Percentiles rank a stretch among this genome's conserved stretches.
Evolutionary conservation across 2,113 vertebrate species (phyloP).

Genomic region (Drymodes brunneopygia): DNA sequence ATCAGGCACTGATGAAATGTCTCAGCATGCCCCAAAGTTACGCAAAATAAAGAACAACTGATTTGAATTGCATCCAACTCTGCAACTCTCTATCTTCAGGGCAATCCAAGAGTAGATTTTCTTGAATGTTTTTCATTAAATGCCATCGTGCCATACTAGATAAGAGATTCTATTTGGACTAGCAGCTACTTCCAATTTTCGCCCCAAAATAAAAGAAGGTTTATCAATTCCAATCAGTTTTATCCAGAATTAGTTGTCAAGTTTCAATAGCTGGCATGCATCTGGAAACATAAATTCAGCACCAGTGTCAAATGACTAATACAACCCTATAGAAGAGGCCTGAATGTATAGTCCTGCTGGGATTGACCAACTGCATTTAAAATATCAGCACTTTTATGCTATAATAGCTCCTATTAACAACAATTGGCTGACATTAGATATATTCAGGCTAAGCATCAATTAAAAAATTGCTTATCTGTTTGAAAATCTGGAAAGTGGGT

Average conservation of each 20-base stretch:
- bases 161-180: constrained; percentile 79
- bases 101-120: constrained; percentile 64
- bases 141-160: constrained; percentile 70
- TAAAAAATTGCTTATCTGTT: constrained; percentile 72
- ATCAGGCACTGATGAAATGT: constrained; percentile 47
- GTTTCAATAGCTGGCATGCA: constrained; percentile 74
- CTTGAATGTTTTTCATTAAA: constrained; percentile 75
- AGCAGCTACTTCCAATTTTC: constrained; percentile 75
- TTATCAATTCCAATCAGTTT: constrained; percentile 79
- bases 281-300: constrained; percentile 71
- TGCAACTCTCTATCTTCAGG: constrained; percentile 64
- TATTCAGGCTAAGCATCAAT: constrained; percentile 66
- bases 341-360: constrained; percentile 26
- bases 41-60: constrained; percentile 67
- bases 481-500: constrained; percentile 60
- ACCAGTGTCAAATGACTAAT: constrained; percentile 64
- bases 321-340: constrained; percentile 28
- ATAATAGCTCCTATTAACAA: constrained; percentile 72
- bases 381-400: constrained; percentile 69
- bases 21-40: constrained; percentile 53
- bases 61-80: constrained; percentile 66
- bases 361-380: constrained; percentile 57
- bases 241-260: constrained; percentile 80
- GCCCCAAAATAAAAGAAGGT: constrained; percentile 67
- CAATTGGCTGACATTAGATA: constrained; percentile 70